phyloP scores from a whole-genome alignment of 1,140 invertebrate genomes.

The Drosophila ambigua region DNA sequence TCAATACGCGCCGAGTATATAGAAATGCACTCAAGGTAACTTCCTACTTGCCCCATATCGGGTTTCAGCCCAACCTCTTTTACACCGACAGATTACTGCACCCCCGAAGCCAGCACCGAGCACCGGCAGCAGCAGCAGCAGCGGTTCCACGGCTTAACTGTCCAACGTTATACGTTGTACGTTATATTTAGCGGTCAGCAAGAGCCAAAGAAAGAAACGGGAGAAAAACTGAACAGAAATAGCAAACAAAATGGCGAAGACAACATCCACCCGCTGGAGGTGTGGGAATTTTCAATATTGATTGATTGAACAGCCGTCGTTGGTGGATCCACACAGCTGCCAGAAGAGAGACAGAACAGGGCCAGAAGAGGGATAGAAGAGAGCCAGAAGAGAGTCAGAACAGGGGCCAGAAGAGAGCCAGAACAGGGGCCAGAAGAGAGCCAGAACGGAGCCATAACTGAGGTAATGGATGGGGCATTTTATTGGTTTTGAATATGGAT shows the following conservation, averaged over 20 bases:
- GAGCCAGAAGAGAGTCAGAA: too few relatives aligned
- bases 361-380: too few relatives aligned
- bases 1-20: slow-evolving; percentile 52
- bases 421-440: too few relatives aligned
- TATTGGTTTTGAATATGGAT: neutral
- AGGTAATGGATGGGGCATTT: too few relatives aligned
- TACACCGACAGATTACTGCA: slow-evolving; percentile 67
- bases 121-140: neutral
- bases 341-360: neutral
- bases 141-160: slow-evolving; percentile 31
- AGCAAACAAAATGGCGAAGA: slow-evolving; percentile 64
- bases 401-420: too few relatives aligned
- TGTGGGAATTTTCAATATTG: slow-evolving; percentile 72
- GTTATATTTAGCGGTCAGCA: slow-evolving; percentile 67
- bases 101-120: neutral
- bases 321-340: neutral
- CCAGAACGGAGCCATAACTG: too few relatives aligned
- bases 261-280: neutral
- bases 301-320: slow-evolving; percentile 61
- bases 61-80: slow-evolving; percentile 75
- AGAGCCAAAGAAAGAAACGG: slow-evolving; percentile 3
- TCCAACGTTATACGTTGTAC: slow-evolving; percentile 34
- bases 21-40: slow-evolving; percentile 82
- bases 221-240: slow-evolving; percentile 30
- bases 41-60: slow-evolving; percentile 73